Evolutionary conservation across 2,888 invertebrate species (phyloP).

Genomic region (Agriotes lineatus): DNA sequence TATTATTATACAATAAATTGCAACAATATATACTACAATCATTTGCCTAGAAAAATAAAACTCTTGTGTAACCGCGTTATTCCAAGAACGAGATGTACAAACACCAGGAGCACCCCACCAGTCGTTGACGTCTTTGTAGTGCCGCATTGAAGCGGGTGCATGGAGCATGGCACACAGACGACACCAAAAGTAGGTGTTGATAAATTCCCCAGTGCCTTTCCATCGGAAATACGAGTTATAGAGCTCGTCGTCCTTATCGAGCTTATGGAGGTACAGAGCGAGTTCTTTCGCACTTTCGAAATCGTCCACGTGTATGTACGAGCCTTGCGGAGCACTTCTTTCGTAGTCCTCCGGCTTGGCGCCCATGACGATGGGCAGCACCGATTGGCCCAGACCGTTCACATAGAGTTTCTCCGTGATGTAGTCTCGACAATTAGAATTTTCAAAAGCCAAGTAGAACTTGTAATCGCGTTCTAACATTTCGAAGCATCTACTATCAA

Average conservation of each 20-base stretch:
- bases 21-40: constrained; percentile 39
- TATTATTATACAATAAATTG: constrained; percentile 41
- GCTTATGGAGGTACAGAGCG: constrained; percentile 85
- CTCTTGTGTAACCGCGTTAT: constrained; percentile 50
- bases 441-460: constrained; percentile 97
- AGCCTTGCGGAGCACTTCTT: constrained; percentile 87
- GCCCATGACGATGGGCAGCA: constrained; percentile 96
- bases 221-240: constrained; percentile 95
- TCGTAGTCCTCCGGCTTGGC: constrained; percentile 93
- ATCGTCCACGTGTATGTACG: constrained; percentile 96
- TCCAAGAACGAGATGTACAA: constrained; percentile 81
- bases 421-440: constrained; percentile 96
- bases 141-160: constrained; percentile 70
- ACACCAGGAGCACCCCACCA: constrained; percentile 92
- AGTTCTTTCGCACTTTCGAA: constrained; percentile 89
- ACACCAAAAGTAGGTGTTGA: constrained; percentile 96
- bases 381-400: constrained; percentile 88
- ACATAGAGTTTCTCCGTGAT: constrained; percentile 98
- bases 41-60: constrained; percentile 19
- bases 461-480: constrained; percentile 94
- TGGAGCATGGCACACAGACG: constrained; percentile 89
- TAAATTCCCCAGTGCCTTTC: constrained; percentile 95
- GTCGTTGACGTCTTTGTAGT: constrained; percentile 87
- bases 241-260: constrained; percentile 88
- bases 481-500: constrained; percentile 86